Base-by-base conservation (phyloP, 2,113 vertebrate species). In the Oryctolagus cuniculus region DNA sequence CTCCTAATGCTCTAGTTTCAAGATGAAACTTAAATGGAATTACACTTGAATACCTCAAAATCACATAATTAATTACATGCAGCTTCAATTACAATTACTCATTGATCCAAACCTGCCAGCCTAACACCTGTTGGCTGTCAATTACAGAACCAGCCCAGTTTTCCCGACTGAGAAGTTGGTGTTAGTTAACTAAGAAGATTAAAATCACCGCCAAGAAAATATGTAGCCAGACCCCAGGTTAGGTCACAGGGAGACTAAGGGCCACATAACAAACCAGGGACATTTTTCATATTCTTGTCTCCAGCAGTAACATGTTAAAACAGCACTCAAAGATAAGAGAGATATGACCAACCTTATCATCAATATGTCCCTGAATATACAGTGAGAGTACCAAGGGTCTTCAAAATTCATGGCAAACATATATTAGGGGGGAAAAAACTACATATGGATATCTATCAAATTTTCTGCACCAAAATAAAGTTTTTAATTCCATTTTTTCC, bases 21-120 rank as follows among this genome's bases (percentile, higher is more conserved):
- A 83, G 66, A 93, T 51, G 74, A 86, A 91, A 75, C 87, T 55
- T 61, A 75, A 91, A 66, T 91, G 70, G 95, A 78, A 95, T 82
- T 70, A 94, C 19, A 96, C 24, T 38, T 61, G 63, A 96, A 94
- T 74, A 91, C 61, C 78, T 93, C 82, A 77, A 94, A 89, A 83
- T 63, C 83, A 84, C 69, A 55, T 55, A 86, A 95, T 92, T 96
- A 93, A 95, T 90, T 85, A 93, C 3, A 72, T 44, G 85, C 49
- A 24, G 53, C 90, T 93, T 96, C 93, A 90, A 86, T 88, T 92
- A 94, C 79, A 94, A 96, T 94, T 70, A 89, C n/a, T 95, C 74
- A 94, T 5, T 75, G 83, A 96, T 87, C 83, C 44, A 74, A 89
- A 49, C 79, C 55, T 92, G 58, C 51, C 49, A 80, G 53, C 51